phyloP scores from a whole-genome alignment of 1,140 invertebrate genomes.

The Gonatopus flavifemur region DNA sequence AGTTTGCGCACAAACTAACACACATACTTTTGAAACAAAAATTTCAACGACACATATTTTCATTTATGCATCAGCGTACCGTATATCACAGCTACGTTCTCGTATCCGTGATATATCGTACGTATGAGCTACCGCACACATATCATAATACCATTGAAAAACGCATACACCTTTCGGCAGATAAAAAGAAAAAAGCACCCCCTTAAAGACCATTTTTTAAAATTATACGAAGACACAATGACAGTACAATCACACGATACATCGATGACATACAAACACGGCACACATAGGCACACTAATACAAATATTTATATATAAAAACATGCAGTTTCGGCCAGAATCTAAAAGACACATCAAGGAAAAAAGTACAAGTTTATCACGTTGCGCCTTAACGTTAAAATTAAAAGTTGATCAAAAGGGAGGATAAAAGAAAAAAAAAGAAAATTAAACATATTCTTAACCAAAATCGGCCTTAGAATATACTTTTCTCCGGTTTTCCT shows the following conservation, averaged over 20 bases:
- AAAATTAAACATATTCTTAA: constrained; percentile 50
- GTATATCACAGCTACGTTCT: no score
- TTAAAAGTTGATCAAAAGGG: constrained; percentile 54
- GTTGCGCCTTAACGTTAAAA: constrained; percentile 57
- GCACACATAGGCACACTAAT: no score
- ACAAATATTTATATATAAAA: no score
- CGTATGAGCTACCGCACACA: no score
- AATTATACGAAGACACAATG: constrained; percentile 7
- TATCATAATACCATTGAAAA: no score
- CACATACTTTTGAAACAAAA: constrained; percentile 30
- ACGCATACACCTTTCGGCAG: no score
- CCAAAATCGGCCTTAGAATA: constrained; percentile 57
- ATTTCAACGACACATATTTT: no score
- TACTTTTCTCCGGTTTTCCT: constrained; percentile 50
- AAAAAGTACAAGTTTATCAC: constrained; percentile 57
- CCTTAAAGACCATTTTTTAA: no score
- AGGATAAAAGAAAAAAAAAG: constrained; percentile 20
- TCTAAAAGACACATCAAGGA: constrained; percentile 56
- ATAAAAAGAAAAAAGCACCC: no score
- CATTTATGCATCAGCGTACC: no score
- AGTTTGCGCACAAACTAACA: constrained; percentile 50
- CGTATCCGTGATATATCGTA: no score
- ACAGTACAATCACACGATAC: constrained; percentile 19
- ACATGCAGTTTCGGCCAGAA: constrained; percentile 51
- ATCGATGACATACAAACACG: constrained; percentile 21